A percentile compares a stretch with the other conserved stretches of the same genome.
phyloP scores from a whole-genome alignment of 2,797 vertebrate species.

The Potorous gilbertii region DNA sequence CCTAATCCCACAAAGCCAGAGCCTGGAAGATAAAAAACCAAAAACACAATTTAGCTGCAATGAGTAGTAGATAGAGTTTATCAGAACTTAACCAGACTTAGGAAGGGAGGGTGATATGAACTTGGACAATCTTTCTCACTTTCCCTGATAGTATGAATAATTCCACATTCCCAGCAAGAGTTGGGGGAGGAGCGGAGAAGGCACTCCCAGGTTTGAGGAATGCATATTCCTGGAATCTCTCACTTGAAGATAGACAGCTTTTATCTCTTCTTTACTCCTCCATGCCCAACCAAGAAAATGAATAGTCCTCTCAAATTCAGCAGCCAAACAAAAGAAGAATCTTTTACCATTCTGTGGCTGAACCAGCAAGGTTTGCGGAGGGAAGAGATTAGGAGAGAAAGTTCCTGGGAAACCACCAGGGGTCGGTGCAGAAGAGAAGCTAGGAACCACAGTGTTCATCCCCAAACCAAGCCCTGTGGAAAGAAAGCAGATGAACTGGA shows the following conservation, averaged over 20 bases:
- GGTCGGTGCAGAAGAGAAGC: conserved; percentile 68
- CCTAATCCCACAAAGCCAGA: conserved; percentile 72
- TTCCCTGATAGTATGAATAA: background rate
- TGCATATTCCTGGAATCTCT: background rate
- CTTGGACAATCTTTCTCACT: background rate
- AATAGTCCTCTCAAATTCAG: background rate
- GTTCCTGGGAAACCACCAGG: conserved; percentile 49
- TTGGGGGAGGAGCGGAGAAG: no score
- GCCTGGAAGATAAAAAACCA: conserved; percentile 58
- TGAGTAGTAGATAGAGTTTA: background rate
- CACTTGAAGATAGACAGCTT: background rate
- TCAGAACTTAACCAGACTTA: background rate
- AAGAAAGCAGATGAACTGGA: background rate
- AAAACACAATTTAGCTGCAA: background rate
- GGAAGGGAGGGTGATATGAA: background rate
- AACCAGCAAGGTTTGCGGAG: conserved; percentile 53
- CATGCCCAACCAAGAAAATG: conserved; percentile 10
- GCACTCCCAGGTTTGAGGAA: background rate
- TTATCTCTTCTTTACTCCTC: background rate
- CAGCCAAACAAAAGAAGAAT: background rate
- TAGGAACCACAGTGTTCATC: conserved; percentile 56
- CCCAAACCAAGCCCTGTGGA: conserved; percentile 71
- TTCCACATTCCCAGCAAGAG: background rate
- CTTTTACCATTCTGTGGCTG: conserved; percentile 72
- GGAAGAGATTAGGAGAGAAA: conserved; percentile 61